Evolutionary conservation across 1,140 invertebrate genomes (phyloP).

Genomic region (Temnothorax nylanderi): DNA sequence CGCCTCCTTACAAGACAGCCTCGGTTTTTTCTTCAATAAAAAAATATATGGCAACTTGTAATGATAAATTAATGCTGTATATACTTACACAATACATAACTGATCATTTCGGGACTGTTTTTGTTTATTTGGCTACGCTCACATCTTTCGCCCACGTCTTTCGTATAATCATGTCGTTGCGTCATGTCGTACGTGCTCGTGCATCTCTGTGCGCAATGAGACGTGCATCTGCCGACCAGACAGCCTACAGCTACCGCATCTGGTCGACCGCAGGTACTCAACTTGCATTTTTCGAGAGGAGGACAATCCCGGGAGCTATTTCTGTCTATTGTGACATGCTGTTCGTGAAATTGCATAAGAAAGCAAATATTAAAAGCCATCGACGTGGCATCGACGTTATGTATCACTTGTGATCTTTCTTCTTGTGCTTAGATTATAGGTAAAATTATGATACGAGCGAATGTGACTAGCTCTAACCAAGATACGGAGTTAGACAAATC

Average conservation of each 20-base stretch:
- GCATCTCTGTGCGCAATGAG: conserved; percentile 39
- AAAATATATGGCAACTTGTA: background rate
- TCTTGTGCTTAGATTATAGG: background rate
- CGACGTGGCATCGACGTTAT: background rate
- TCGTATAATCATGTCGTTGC: background rate
- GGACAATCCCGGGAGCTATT: conserved; percentile 19
- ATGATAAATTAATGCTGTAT: conserved; percentile 27
- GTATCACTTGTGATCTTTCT: background rate
- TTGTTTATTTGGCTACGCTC: background rate
- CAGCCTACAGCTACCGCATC: conserved; percentile 50
- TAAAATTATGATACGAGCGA: background rate
- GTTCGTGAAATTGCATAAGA: conserved; percentile 36
- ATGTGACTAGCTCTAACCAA: background rate
- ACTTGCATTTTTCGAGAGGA: conserved; percentile 40
- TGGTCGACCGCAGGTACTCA: conserved; percentile 40
- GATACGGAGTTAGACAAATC: background rate
- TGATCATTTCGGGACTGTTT: background rate
- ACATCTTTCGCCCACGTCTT: background rate
- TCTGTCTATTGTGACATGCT: conserved; percentile 32
- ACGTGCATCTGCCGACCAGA: conserved; percentile 48
- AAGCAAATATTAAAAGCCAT: conserved; percentile 39
- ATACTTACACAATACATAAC: conserved; percentile 7
- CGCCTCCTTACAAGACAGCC: background rate
- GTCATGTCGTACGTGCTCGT: conserved; percentile 9
- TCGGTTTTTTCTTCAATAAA: background rate